Evolutionary conservation across 1,140 invertebrate species (phyloP).

Genomic region (Probaryconus sp.): DNA sequence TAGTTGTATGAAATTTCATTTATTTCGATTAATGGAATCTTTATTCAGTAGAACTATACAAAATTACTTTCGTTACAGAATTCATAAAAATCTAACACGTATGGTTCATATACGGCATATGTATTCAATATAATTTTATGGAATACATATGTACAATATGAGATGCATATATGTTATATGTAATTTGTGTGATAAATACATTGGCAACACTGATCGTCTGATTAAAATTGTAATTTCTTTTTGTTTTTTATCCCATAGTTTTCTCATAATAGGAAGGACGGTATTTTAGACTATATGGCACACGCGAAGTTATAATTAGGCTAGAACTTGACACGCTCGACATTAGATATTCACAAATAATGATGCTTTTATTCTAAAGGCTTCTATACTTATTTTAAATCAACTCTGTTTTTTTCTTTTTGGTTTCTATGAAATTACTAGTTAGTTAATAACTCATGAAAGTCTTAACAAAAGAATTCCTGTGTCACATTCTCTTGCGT

Average conservation of each 20-base stretch:
- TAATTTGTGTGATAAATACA: too few species aligned
- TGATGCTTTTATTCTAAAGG: slow-evolving; percentile 39
- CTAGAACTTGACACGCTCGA: slow-evolving; percentile 49
- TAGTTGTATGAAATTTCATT: too few species aligned
- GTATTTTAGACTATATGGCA: slow-evolving; percentile 59
- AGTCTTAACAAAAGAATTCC: neutral
- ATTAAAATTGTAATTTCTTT: neutral
- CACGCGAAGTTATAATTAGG: slow-evolving; percentile 64
- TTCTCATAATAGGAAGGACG: slow-evolving; percentile 47
- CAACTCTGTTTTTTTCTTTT: slow-evolving; percentile 27
- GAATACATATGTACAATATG: too few species aligned
- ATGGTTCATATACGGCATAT: too few species aligned
- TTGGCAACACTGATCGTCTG: slow-evolving; percentile 48
- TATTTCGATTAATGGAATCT: too few species aligned
- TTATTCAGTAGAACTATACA: too few species aligned
- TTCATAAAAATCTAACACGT: too few species aligned
- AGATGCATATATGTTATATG: too few species aligned
- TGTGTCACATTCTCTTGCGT: too few species aligned
- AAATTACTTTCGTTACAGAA: too few species aligned
- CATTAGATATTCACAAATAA: slow-evolving; percentile 25
- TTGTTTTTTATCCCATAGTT: slow-evolving; percentile 6
- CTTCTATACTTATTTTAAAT: slow-evolving; percentile 33
- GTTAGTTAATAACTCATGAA: slow-evolving; percentile 31
- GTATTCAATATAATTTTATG: too few species aligned
- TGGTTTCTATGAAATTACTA: slow-evolving; percentile 47